Percentiles rank a stretch among this genome's conserved stretches.
Evolutionary conservation across 2,888 invertebrate genomes (phyloP).

Genomic region (Hypolimnas misippus): DNA sequence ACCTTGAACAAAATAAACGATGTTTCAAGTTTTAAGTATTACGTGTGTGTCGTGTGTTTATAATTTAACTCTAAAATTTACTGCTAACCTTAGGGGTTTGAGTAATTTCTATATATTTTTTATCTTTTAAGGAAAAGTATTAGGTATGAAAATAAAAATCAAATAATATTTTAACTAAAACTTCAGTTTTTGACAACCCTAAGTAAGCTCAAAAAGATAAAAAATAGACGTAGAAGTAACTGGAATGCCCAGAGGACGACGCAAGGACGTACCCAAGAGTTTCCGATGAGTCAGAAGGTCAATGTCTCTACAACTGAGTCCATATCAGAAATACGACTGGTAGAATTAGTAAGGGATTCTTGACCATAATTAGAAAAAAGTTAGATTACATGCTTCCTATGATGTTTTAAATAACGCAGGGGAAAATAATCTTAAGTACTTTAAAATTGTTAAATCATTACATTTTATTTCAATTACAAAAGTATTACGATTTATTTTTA

Average conservation of each 20-base stretch:
- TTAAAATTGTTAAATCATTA: background rate
- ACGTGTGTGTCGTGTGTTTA: too few species aligned
- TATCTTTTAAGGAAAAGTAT: too few species aligned
- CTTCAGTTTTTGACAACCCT: background rate
- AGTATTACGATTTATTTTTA: too few species aligned
- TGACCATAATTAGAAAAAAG: background rate
- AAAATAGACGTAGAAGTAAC: background rate
- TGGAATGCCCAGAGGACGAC: conserved; percentile 54
- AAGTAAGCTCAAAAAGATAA: background rate
- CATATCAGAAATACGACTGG: too few species aligned
- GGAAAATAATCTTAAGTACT: background rate
- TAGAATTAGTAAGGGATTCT: background rate
- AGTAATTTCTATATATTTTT: too few species aligned
- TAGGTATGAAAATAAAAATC: too few species aligned
- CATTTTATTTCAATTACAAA: background rate
- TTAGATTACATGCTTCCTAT: background rate
- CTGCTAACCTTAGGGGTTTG: too few species aligned
- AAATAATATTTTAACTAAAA: too few species aligned
- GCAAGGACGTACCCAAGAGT: conserved; percentile 56
- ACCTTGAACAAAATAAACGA: too few species aligned
- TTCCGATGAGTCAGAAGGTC: conserved; percentile 28
- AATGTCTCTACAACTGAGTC: conserved; percentile 8
- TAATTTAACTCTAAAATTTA: too few species aligned
- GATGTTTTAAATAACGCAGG: too few species aligned
- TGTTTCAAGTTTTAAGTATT: too few species aligned